Evolutionary conservation across 2,113 vertebrate species (phyloP).

Genomic region (Prietella phreatophila): DNA sequence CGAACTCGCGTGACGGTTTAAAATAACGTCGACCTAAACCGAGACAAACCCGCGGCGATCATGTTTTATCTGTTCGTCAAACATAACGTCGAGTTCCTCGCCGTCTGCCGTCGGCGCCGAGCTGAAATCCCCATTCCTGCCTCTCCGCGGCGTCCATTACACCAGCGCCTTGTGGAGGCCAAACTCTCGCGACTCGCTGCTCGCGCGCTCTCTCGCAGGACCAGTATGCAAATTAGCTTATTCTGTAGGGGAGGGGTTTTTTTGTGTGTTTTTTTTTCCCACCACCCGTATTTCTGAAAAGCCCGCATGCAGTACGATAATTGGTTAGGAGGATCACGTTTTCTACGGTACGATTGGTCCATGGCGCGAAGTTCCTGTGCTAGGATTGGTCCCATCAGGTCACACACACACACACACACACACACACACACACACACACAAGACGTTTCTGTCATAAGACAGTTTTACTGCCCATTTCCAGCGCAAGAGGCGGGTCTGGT

Average conservation of each 20-base stretch:
- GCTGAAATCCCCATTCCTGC: constrained; percentile 76
- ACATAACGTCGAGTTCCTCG: constrained; percentile 52
- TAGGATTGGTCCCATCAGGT: not conserved
- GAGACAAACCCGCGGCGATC: not conserved
- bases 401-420: too few species aligned
- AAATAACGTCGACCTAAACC: not conserved
- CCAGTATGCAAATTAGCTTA: constrained; percentile 33
- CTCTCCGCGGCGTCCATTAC: constrained; percentile 64
- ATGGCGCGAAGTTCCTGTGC: not conserved
- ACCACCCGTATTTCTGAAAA: not conserved
- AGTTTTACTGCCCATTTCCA: not conserved
- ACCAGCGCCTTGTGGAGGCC: not conserved
- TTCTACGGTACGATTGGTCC: not conserved
- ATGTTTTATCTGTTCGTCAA: constrained; percentile 18
- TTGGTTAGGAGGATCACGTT: not conserved
- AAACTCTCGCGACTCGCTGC: constrained; percentile 63
- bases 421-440: too few species aligned
- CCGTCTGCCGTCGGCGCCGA: constrained; percentile 60
- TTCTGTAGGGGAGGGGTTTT: not conserved
- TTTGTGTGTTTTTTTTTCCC: not conserved
- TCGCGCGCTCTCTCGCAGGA: constrained; percentile 50
- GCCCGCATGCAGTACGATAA: not conserved
- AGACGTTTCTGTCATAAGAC: not conserved
- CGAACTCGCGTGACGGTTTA: not conserved
- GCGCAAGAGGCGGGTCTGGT: not conserved